Evolutionary conservation across 2,888 invertebrate species (phyloP).

Genomic region (Aporophyla lueneburgensis): DNA sequence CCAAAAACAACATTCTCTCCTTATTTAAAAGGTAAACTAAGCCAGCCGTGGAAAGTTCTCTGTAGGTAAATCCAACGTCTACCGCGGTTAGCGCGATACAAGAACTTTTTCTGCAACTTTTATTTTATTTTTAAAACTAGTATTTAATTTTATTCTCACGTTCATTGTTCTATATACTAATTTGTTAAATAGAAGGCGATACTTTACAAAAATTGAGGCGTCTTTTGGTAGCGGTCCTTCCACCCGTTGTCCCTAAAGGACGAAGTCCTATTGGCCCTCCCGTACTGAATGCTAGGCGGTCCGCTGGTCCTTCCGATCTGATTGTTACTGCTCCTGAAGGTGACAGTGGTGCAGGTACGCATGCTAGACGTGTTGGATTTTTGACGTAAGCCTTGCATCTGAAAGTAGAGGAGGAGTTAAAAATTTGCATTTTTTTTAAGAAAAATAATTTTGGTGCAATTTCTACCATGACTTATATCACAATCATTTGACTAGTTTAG

Average conservation of each 20-base stretch:
- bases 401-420: constrained; percentile 56
- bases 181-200: not conserved
- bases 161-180: not conserved
- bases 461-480: not conserved
- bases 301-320: constrained; percentile 70
- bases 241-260: constrained; percentile 76
- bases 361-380: constrained; percentile 88
- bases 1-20: not conserved
- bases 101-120: not conserved
- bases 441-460: not conserved
- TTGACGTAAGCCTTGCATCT: constrained; percentile 89
- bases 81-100: not conserved
- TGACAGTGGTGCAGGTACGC: constrained; percentile 84
- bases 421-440: not conserved
- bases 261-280: constrained; percentile 70
- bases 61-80: not conserved
- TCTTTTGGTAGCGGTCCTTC: constrained; percentile 77
- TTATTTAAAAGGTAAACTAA: not conserved
- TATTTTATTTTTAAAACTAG: not conserved
- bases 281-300: constrained; percentile 74
- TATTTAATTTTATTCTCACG: constrained; percentile 8
- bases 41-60: not conserved
- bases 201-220: constrained; percentile 79
- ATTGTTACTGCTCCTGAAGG: constrained; percentile 83
- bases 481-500: not conserved